Base-by-base conservation (phyloP, 2,888 invertebrate genomes). In the Nysson spinosus region DNA sequence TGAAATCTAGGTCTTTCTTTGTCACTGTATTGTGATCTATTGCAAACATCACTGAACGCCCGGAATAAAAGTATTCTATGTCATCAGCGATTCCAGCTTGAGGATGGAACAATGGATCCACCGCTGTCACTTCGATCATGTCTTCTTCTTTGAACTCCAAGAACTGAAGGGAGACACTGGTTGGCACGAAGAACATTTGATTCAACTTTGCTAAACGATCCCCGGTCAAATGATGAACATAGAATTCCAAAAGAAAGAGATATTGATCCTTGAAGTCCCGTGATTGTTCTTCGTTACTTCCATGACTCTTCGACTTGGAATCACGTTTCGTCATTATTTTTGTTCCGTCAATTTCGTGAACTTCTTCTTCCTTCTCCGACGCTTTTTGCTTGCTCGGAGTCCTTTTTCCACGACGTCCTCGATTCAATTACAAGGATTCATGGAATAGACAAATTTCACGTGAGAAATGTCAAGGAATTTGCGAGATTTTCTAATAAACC, bases 11-110 rank as follows among this genome's bases (percentile, higher is more conserved):
- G 78, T 88, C 86, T 14, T 89, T 89, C 28, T 88, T 81, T 6
- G 66, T 69, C 0, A 91, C 90, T 35, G 90, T 88, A 3, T 85
- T 70, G 30, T 90, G 89, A 44, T 90, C 89, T 2, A 92, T 83
- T 0, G 91, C 91, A 78, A 93, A 93, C 50, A 92, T 84, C 51
- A 92, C 90, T 0, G 92, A 92, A 78, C 91, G 91, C 2, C 92
- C 93, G 39, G 88, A 89, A 78, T 91, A 91, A 46, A 92, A 89
- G 0, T 86, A 52, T 32, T 87, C 84, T 1, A 75, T 34, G 16
- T 79, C 77, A 3, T 77, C 78, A 0, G 77, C 72, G 1, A 79
- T 85, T 0, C 81, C 82, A 0, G 84, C 87, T 84, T 52, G 88
- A 57, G 81, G 81, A n/a, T 78, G 70, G 57, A 85, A 85, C 54